Evolutionary conservation across 2,888 invertebrate species (phyloP).

Genomic region (Chloroclystis v-ata): DNA sequence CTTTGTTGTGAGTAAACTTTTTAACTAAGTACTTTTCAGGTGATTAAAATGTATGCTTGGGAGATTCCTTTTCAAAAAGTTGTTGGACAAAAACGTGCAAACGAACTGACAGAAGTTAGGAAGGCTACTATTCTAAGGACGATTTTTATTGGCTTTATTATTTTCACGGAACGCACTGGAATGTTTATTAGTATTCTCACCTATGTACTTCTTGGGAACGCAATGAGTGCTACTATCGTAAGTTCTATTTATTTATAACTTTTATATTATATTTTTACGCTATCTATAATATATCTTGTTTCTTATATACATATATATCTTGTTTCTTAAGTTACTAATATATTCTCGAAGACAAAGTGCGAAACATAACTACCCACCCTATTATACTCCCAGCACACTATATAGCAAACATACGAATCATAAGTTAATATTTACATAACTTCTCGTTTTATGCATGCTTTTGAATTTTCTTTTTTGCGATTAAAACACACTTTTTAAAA

Average conservation of each 20-base stretch:
- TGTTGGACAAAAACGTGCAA: slow-evolving; percentile 83
- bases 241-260: slow-evolving; percentile 32
- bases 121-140: slow-evolving; percentile 82
- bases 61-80: slow-evolving; percentile 92
- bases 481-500: no score
- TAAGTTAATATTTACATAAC: no score
- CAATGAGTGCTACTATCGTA: slow-evolving; percentile 84
- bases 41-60: slow-evolving; percentile 98
- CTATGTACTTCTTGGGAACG: slow-evolving; percentile 81
- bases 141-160: slow-evolving; percentile 84
- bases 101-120: slow-evolving; percentile 74
- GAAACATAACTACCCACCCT: no score
- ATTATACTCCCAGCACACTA: no score
- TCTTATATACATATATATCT: no score
- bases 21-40: slow-evolving; percentile 63
- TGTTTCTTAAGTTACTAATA: no score
- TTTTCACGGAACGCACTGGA: slow-evolving; percentile 89
- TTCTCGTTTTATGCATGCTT: no score
- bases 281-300: not conserved
- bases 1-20: no score
- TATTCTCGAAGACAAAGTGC: no score
- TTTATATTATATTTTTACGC: not conserved
- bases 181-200: slow-evolving; percentile 86
- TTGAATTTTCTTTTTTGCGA: no score
- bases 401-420: no score